Base-by-base conservation (phyloP, 2,888 invertebrate species). In the Lymantria dispar region DNA sequence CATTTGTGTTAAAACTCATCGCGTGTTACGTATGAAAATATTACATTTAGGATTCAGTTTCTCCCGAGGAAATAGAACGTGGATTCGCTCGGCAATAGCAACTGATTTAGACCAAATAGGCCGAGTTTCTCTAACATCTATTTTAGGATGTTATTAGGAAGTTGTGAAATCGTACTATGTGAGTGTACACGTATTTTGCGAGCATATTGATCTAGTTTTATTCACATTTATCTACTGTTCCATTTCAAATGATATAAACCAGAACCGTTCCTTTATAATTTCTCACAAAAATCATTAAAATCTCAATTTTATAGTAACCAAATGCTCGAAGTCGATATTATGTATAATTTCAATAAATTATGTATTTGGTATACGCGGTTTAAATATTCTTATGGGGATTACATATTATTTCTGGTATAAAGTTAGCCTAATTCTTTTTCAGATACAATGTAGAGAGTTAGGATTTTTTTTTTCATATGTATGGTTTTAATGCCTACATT, bases 121-220 rank as follows among this genome's bases (percentile, higher is more conserved):
- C 70, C 56, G 61, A 52, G 56, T 68, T 71, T 62, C 67, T 64
- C 56, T 56, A 57, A 60, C 66, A 69, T 69, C 74, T 80, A 79
- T 76, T 78, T 75, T 70, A 54, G 70, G 68, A 71, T 56, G 57
- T 62, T 68, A 64, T 69, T 69, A 67, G 63, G 60, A 54, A 67
- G 71, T 76, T 78, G 74, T 72, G 76, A 78, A 80, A 80, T 64
- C 48, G 54, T 58, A 56, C 54, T 61, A 59, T 56, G 60, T 65
- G 61, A 60, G 58, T 64, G 62, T 53, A 59, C 22, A 22, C 58
- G 60, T 56, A 66, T 65, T 70, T 68, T 62, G 64, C 63, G 63
- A 60, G 68, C 62, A 64, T 55, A 59, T 54, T 67, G 72, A 56
- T 68, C 76, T 63, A 63, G 60, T 66, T 75, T 65, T 62, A 60